Conservation (phyloP, 2,797 vertebrate genomes). For the Erithacus rubecula region DNA sequence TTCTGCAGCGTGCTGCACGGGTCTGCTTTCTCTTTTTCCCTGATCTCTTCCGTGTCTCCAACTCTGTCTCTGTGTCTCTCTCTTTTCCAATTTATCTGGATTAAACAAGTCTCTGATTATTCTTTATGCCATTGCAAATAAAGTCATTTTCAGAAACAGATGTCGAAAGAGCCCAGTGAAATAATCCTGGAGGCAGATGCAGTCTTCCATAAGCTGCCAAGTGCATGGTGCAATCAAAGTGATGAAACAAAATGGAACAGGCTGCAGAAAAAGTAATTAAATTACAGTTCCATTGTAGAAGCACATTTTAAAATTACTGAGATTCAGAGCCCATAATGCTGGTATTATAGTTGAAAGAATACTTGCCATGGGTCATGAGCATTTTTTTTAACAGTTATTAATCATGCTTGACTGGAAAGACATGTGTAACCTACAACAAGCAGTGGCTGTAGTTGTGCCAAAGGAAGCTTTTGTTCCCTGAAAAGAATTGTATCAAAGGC, state of each 20-base stretch:
- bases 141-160: slow-evolving; percentile 73
- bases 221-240: slow-evolving; percentile 63
- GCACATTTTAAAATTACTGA: slow-evolving; percentile 71
- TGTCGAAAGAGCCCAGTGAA: slow-evolving; percentile 61
- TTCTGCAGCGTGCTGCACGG: not conserved
- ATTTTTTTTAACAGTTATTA: slow-evolving; percentile 68
- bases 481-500: slow-evolving; percentile 71
- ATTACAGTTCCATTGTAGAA: slow-evolving; percentile 69
- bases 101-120: slow-evolving; percentile 70
- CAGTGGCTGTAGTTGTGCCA: slow-evolving; percentile 62
- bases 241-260: slow-evolving; percentile 70
- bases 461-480: slow-evolving; percentile 70
- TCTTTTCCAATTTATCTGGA: slow-evolving; percentile 60
- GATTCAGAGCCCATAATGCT: slow-evolving; percentile 66
- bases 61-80: not conserved
- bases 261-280: slow-evolving; percentile 71
- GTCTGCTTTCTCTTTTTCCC: not conserved
- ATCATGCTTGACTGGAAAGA: slow-evolving; percentile 74
- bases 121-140: slow-evolving; percentile 68
- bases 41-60: not conserved
- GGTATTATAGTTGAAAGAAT: slow-evolving; percentile 72
- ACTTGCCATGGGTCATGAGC: slow-evolving; percentile 67
- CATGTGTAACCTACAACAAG: slow-evolving; percentile 70
- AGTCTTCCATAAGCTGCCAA: slow-evolving; percentile 62
- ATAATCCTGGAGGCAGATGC: slow-evolving; percentile 69